Evolutionary conservation across 2,888 invertebrate species (phyloP).

Genomic region (Drosophila vallismaia): DNA sequence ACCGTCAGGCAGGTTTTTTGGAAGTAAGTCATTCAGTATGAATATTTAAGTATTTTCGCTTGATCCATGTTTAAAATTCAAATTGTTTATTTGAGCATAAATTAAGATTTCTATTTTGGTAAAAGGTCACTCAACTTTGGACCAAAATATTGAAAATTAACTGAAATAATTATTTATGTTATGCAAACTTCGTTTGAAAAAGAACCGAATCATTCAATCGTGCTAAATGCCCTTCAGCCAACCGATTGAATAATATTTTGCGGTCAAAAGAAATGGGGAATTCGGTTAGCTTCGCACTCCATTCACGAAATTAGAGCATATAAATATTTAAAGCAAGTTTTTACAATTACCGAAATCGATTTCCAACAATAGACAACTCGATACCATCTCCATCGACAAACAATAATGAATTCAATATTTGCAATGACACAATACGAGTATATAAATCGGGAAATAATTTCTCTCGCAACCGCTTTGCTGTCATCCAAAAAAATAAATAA

Average conservation of each 20-base stretch:
- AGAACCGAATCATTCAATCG: constrained; percentile 37
- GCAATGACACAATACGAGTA: constrained; percentile 65
- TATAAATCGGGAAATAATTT: constrained; percentile 73
- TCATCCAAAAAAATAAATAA: constrained; percentile 24
- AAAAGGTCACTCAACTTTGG: constrained; percentile 63
- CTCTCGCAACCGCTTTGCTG: constrained; percentile 37
- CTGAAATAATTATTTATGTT: not conserved
- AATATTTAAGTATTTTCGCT: constrained; percentile 48
- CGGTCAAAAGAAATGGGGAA: constrained; percentile 38
- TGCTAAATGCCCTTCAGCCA: not conserved
- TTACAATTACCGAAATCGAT: constrained; percentile 57
- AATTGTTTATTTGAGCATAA: constrained; percentile 40
- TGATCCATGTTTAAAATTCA: constrained; percentile 37
- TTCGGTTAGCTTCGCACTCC: constrained; percentile 44
- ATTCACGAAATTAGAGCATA: constrained; percentile 70
- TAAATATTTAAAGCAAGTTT: constrained; percentile 60
- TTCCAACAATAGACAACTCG: constrained; percentile 30
- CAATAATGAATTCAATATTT: constrained; percentile 52
- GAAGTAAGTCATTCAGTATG: constrained; percentile 37
- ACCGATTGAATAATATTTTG: constrained; percentile 17
- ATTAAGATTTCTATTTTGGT: constrained; percentile 35
- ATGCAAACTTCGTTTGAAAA: constrained; percentile 23
- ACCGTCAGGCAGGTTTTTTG: constrained; percentile 48
- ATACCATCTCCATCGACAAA: constrained; percentile 50
- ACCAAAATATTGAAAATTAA: constrained; percentile 3